Percentiles rank a stretch among this genome's conserved stretches.
Evolutionary conservation across 2,113 vertebrate genomes (phyloP).

Genomic region (Nerophis lumbriciformis): DNA sequence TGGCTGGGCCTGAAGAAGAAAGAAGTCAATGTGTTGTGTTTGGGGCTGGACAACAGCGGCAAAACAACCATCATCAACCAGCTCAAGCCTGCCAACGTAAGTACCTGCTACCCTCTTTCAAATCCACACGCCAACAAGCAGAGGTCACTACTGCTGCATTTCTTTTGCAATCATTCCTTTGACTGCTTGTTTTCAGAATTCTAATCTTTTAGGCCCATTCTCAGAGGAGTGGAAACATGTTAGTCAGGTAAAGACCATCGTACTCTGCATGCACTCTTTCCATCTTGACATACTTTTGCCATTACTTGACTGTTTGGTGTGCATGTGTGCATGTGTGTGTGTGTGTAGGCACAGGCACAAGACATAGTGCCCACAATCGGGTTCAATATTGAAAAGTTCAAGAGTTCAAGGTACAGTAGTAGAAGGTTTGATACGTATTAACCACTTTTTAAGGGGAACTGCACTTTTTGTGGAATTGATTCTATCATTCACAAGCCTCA

Average conservation of each 20-base stretch:
- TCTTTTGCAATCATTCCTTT: conserved; percentile 33
- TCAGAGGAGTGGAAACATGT: conserved; percentile 68
- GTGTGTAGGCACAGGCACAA: conserved; percentile 82
- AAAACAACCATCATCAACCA: conserved; percentile 98
- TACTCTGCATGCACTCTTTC: conserved; percentile 9
- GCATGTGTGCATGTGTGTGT: conserved; percentile 5
- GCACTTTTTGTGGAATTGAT: not conserved
- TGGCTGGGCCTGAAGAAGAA: conserved; percentile 95
- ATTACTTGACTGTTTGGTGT: conserved; percentile 51
- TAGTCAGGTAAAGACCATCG: conserved; percentile 61
- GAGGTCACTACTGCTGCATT: not conserved
- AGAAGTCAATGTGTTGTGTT: conserved; percentile 91
- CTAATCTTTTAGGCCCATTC: conserved; percentile 63
- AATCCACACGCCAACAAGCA: not conserved
- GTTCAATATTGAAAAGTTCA: conserved; percentile 98
- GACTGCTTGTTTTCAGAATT: conserved; percentile 63
- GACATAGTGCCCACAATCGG: conserved; percentile 97
- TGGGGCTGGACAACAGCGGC: conserved; percentile 95
- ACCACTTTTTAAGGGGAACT: not conserved
- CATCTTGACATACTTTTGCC: conserved; percentile 52
- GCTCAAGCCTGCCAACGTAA: conserved; percentile 91
- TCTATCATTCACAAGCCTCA: not conserved
- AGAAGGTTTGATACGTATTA: not conserved
- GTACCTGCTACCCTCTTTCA: conserved; percentile 40
- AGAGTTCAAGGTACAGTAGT: conserved; percentile 84